phyloP scores from a whole-genome alignment of 64 coral and sea anemone species.

The Cladopsammia gracilis region DNA sequence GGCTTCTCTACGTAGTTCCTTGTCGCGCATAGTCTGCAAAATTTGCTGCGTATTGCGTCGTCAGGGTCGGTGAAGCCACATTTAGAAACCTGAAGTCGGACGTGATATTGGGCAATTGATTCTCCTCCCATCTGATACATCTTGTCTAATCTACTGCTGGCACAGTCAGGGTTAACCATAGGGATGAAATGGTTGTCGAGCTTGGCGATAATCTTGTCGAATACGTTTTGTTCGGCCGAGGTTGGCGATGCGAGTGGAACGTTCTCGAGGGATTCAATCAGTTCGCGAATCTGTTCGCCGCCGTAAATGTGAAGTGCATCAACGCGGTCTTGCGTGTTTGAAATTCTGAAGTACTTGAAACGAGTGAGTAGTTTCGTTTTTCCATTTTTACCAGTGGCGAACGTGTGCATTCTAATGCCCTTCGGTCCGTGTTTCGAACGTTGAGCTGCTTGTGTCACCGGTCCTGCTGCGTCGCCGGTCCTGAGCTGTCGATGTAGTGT shows the following conservation, averaged over 20 bases:
- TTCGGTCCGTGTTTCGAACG: conserved; percentile 25
- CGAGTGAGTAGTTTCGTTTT: no score
- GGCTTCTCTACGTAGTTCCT: conserved; percentile 23
- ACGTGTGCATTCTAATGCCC: neutral
- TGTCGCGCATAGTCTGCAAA: neutral
- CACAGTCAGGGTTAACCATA: conserved; percentile 19
- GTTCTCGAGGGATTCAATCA: no score
- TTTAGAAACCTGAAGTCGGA: neutral
- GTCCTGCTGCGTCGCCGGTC: no score
- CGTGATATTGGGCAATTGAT: neutral
- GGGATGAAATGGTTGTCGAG: conserved; percentile 41
- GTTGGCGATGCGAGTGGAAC: neutral
- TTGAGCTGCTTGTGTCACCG: no score
- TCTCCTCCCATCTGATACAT: neutral
- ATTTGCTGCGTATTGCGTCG: neutral
- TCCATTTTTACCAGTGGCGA: neutral
- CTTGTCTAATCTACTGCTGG: conserved; percentile 27
- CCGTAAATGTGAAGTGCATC: neutral
- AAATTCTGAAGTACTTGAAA: no score
- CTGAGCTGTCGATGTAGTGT: no score
- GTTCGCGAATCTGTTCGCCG: neutral
- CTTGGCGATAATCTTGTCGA: conserved; percentile 16
- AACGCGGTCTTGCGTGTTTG: no score
- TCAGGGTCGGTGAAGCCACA: no score
- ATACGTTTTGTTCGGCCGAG: neutral